phyloP scores from a whole-genome alignment of 2,888 invertebrate species.

The Theretra japonica region DNA sequence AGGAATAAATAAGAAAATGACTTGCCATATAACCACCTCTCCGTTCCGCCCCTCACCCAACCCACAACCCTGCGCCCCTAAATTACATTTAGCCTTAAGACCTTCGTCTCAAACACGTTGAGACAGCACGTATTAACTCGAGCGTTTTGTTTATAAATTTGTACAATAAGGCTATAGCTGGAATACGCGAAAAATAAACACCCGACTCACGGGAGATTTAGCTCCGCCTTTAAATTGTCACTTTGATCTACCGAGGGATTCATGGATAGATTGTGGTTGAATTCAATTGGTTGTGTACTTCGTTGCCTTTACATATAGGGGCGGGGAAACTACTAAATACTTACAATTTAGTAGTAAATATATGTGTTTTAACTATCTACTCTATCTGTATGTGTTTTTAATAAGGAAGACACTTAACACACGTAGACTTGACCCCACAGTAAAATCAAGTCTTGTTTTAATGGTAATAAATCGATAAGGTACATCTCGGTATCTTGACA shows the following conservation, averaged over 20 bases:
- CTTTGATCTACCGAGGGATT: not conserved
- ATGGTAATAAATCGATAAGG: too few relatives aligned
- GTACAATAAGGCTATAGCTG: conserved; percentile 19
- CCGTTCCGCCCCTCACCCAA: not conserved
- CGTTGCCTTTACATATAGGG: not conserved
- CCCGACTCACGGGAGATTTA: conserved; percentile 8
- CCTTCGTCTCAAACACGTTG: conserved; percentile 22
- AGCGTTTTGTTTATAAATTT: conserved; percentile 27
- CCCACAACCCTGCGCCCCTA: not conserved
- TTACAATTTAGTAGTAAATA: too few relatives aligned
- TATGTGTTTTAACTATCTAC: too few relatives aligned
- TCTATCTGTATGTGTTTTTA: too few relatives aligned
- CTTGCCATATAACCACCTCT: not conserved
- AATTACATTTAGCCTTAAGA: conserved; percentile 25
- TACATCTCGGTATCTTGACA: too few relatives aligned
- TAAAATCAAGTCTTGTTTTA: too few relatives aligned
- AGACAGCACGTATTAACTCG: conserved; percentile 25
- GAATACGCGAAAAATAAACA: conserved; percentile 24
- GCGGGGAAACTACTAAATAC: too few relatives aligned
- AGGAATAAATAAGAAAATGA: too few relatives aligned
- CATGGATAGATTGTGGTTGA: not conserved
- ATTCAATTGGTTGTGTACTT: conserved; percentile 5
- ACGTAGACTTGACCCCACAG: too few relatives aligned
- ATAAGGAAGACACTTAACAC: too few relatives aligned
- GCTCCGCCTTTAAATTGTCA: conserved; percentile 17